Conservation (phyloP, 2,888 invertebrate species). For the Aspidapion aeneum region DNA sequence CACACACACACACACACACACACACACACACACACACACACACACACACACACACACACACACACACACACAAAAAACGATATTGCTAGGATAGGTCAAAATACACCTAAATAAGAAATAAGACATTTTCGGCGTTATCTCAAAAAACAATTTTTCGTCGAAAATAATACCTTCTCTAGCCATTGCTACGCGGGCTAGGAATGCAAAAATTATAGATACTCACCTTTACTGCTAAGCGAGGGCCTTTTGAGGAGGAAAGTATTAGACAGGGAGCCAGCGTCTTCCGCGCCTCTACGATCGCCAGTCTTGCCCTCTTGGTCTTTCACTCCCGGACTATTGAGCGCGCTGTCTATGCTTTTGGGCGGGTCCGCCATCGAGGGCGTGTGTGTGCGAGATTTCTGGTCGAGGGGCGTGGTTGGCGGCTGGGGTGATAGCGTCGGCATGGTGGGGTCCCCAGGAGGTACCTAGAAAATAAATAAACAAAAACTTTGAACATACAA, state of each 20-base stretch:
- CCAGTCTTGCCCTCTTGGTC: slow-evolving; percentile 19
- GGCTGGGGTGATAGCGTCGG: slow-evolving; percentile 70
- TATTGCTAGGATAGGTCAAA: no score
- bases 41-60: no score
- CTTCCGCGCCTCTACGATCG: slow-evolving; percentile 22
- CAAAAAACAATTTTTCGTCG: no score
- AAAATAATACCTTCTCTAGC: no score
- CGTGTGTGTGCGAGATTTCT: slow-evolving; percentile 31
- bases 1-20: no score
- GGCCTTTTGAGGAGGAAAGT: slow-evolving; percentile 63
- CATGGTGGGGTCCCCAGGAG: slow-evolving; percentile 63
- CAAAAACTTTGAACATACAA: background rate
- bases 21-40: no score
- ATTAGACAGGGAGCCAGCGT: slow-evolving; percentile 30
- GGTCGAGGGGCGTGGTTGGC: slow-evolving; percentile 44
- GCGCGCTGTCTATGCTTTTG: slow-evolving; percentile 32
- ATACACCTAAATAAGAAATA: no score
- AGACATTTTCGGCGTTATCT: no score
- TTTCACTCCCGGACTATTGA: slow-evolving; percentile 24
- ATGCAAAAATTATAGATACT: no score
- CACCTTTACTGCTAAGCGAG: slow-evolving; percentile 61
- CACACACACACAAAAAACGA: no score
- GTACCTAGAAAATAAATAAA: slow-evolving; percentile 34
- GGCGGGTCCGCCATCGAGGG: slow-evolving; percentile 24
- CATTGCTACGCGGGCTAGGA: no score